Evolutionary conservation across 1,140 invertebrate genomes (phyloP), one percentile per base, ranked within the genome.

Genomic region (Apis florea): DNA sequence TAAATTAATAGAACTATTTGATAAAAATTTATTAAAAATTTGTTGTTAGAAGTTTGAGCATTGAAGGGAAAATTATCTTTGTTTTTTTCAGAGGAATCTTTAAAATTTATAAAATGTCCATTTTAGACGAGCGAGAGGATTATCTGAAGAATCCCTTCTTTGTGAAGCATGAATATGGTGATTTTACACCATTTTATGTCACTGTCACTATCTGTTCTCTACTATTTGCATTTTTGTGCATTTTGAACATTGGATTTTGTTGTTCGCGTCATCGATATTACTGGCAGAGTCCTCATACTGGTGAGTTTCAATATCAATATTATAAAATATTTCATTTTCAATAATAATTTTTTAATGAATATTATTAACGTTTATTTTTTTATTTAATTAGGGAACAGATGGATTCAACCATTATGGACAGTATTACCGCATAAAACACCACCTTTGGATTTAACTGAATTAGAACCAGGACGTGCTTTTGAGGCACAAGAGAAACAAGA

Each of bases 221-320:
- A 61, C 92, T 98, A 83, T 95, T 95, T 56, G 94, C 95, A 21
- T 92, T 95, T 31, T 93, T 98, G 58, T 94, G 97, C 71, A 94
- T 97, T 77, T 88, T 98, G 53, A 98, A 98, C 89, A 93, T 97
- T 69, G 94, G 96, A 64, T 95, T 97, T 76, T 96, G 96, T 88
- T 97, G 97, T 90, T 97, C 97, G 4, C 95, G 95, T 84, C 95
- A 97, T 90, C 95, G 95, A 61, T 92, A 95, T 56, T 98, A 98
- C 86, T 98, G 97, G 97, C 94, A 96, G 72, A 96, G 97, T 91
- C 95, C 95, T 87, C 96, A 97, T 89, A 97, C 97, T 83, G 97
- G 97, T 96, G 92, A 94, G 82, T 82, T 82, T 61, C 49, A 49
- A 40, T 40, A 40, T 40, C 31, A 40, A 40, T 40, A 40, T 40